These are phyloP conservation scores for Dryocosmus kuriphilus DNA, from an alignment of 2,888 invertebrate genomes.

Conservation along the genomic window DNA sequence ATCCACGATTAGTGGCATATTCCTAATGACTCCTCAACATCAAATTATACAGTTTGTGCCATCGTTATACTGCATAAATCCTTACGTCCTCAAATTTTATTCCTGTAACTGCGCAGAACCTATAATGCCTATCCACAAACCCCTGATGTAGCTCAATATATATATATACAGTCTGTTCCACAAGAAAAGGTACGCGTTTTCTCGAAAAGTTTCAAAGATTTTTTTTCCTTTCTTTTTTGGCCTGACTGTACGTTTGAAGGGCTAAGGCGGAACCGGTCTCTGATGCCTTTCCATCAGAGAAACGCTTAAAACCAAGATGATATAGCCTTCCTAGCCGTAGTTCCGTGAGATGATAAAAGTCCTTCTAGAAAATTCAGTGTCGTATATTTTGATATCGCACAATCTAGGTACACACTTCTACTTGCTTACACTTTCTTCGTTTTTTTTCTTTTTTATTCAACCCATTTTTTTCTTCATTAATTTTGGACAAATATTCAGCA, in stretches of 20 bases:
- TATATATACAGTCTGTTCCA: constrained; percentile 7
- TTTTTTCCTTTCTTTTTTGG: too few relatives aligned
- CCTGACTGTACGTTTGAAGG: too few relatives aligned
- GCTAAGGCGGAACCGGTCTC: too few relatives aligned
- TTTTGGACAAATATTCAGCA: background rate
- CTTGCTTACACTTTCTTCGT: too few relatives aligned
- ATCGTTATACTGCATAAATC: background rate
- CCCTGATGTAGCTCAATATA: background rate
- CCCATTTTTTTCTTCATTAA: background rate
- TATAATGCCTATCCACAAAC: constrained; percentile 6
- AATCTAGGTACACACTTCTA: background rate
- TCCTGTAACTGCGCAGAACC: background rate
- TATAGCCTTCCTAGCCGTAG: background rate
- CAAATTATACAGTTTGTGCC: background rate
- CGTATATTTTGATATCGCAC: background rate
- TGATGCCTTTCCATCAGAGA: constrained; percentile 24
- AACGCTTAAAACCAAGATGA: constrained; percentile 9
- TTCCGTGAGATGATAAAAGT: constrained; percentile 13
- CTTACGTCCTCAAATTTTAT: background rate
- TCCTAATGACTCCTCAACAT: background rate
- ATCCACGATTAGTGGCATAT: background rate
- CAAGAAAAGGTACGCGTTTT: too few relatives aligned
- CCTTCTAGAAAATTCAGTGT: constrained; percentile 15
- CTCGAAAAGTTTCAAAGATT: too few relatives aligned
- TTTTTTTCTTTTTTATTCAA: background rate